A percentile compares a stretch with the other conserved stretches of the same genome.
These are phyloP conservation scores for Ellobius talpinus DNA, from an alignment of 2,113 vertebrate species.

Conservation along the genomic window DNA sequence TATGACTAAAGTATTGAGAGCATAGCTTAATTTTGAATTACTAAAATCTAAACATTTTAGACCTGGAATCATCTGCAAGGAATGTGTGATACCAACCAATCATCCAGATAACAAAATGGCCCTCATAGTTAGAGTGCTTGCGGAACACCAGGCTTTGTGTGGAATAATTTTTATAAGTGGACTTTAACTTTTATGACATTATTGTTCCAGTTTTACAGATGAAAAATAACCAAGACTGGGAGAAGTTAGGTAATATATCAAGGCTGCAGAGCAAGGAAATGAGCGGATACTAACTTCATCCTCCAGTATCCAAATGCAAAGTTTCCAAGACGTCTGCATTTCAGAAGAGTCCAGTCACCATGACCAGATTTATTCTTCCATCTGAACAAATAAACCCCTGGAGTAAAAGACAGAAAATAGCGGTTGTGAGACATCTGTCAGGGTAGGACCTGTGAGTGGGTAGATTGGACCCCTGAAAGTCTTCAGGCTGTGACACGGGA, in stretches of 20 bases:
- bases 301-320: not conserved
- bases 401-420: not conserved
- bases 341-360: not conserved
- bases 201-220: not conserved
- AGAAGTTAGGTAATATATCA: not conserved
- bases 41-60: conserved; percentile 12
- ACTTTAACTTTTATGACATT: conserved; percentile 26
- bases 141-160: not conserved
- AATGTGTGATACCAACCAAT: conserved; percentile 9
- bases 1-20: not conserved
- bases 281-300: not conserved
- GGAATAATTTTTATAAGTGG: conserved; percentile 41
- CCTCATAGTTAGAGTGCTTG: not conserved
- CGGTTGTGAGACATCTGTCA: not conserved
- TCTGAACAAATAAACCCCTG: conserved; percentile 21
- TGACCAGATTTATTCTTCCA: not conserved
- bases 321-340: not conserved
- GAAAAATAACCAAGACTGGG: not conserved
- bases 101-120: conserved; percentile 6
- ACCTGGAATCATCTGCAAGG: conserved; percentile 3
- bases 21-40: conserved; percentile 10
- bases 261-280: not conserved
- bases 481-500: not conserved
- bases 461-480: not conserved
- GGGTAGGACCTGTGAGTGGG: not conserved